Conservation (phyloP, 1,140 invertebrate genomes). For the Eubasilissa regina region DNA sequence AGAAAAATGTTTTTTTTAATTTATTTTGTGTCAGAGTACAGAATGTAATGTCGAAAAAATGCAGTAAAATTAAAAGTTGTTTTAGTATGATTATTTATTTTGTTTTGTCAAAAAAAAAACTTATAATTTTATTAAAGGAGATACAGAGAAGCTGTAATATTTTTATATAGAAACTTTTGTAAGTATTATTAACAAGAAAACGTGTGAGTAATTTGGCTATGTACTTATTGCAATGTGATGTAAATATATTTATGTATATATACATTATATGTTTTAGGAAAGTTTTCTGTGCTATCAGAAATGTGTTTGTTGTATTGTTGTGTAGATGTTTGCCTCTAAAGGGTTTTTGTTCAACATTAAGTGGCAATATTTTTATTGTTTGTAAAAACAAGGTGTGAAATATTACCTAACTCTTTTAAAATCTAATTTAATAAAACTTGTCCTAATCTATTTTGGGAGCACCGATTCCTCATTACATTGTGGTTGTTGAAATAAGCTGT, state of each 20-base stretch:
- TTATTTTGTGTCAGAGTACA: too few relatives aligned
- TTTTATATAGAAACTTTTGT: not conserved
- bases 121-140: not conserved
- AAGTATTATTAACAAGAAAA: slow-evolving; percentile 1
- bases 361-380: too few relatives aligned
- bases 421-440: not conserved
- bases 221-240: slow-evolving; percentile 18
- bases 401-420: not conserved
- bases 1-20: too few relatives aligned
- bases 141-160: slow-evolving; percentile 1
- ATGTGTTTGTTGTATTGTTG: slow-evolving; percentile 1
- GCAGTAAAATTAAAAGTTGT: too few relatives aligned
- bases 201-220: not conserved
- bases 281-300: not conserved
- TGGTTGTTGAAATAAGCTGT: too few relatives aligned
- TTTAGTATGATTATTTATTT: too few relatives aligned
- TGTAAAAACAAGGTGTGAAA: too few relatives aligned
- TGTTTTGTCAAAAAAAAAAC: too few relatives aligned
- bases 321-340: not conserved
- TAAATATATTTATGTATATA: slow-evolving; percentile 3
- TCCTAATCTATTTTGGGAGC: not conserved
- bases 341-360: too few relatives aligned
- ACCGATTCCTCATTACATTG: too few relatives aligned
- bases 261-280: not conserved
- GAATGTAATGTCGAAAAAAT: too few relatives aligned